Percentiles rank a stretch among this genome's conserved stretches.
These are phyloP conservation scores for Cyclina sinensis DNA, from an alignment of 1,140 invertebrate genomes.

Conservation along the genomic window DNA sequence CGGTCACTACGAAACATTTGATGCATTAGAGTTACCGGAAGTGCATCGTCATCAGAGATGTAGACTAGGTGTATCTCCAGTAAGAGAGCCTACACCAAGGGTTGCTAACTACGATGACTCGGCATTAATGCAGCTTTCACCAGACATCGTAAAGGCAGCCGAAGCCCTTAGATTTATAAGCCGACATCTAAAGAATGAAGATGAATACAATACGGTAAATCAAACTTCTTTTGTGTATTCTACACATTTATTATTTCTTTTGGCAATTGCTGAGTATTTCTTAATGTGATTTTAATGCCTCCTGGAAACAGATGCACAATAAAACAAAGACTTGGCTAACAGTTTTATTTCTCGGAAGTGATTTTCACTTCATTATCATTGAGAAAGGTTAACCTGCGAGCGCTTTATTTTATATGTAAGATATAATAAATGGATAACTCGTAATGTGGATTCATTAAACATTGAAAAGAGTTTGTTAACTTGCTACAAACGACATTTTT, in stretches of 20 bases:
- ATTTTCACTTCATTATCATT: not conserved
- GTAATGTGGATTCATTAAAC: too few species aligned
- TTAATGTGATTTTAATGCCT: not conserved
- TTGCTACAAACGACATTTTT: too few species aligned
- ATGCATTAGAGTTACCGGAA: conserved; percentile 54
- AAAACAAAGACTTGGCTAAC: not conserved
- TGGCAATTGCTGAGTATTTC: not conserved
- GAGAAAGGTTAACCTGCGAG: not conserved
- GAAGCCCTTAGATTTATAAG: conserved; percentile 87
- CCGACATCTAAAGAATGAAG: conserved; percentile 84
- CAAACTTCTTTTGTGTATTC: not conserved
- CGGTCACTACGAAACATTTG: conserved; percentile 54
- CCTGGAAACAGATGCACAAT: not conserved
- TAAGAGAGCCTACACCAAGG: conserved; percentile 3
- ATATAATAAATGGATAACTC: too few species aligned
- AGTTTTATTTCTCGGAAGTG: not conserved
- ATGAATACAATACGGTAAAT: conserved; percentile 84
- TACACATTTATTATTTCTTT: not conserved
- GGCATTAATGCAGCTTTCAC: conserved; percentile 70
- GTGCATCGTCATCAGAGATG: conserved; percentile 47
- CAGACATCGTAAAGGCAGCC: conserved; percentile 85
- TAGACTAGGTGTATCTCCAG: conserved; percentile 55
- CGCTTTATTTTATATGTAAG: too few species aligned
- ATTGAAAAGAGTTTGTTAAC: too few species aligned
- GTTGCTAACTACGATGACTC: conserved; percentile 58